phyloP scores from a whole-genome alignment of 2,113 vertebrate genomes.

The Chrysemys picta region DNA sequence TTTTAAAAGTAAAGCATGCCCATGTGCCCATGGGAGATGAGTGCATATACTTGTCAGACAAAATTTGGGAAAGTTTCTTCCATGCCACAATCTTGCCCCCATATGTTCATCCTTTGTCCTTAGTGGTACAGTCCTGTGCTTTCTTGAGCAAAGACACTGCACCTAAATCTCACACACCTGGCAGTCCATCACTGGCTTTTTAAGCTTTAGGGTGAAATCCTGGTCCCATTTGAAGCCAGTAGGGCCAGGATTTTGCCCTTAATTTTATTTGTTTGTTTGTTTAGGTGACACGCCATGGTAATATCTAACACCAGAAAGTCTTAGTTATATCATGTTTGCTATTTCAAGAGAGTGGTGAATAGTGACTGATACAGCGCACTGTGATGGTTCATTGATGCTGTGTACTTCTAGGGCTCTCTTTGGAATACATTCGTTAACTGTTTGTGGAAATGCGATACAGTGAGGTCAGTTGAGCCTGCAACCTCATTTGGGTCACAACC shows the following conservation, averaged over 20 bases:
- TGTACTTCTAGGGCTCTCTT: constrained; percentile 38
- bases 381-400: constrained; percentile 55
- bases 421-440: constrained; percentile 63
- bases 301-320: constrained; percentile 33
- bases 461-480: neutral
- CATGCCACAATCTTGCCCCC: neutral
- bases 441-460: constrained; percentile 53
- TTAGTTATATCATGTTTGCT: constrained; percentile 67
- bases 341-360: constrained; percentile 68
- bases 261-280: neutral
- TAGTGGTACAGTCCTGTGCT: neutral
- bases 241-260: too few relatives aligned
- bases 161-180: neutral
- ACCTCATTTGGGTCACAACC: constrained; percentile 11
- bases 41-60: neutral
- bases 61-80: neutral
- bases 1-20: too few relatives aligned
- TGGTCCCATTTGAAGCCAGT: too few relatives aligned
- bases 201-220: neutral
- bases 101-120: neutral
- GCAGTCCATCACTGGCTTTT: neutral
- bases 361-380: constrained; percentile 66
- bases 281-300: neutral
- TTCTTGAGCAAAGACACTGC: neutral
- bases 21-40: neutral